Base-by-base conservation (phyloP, 2,113 vertebrate genomes). In the Falcunculus frontatus region DNA sequence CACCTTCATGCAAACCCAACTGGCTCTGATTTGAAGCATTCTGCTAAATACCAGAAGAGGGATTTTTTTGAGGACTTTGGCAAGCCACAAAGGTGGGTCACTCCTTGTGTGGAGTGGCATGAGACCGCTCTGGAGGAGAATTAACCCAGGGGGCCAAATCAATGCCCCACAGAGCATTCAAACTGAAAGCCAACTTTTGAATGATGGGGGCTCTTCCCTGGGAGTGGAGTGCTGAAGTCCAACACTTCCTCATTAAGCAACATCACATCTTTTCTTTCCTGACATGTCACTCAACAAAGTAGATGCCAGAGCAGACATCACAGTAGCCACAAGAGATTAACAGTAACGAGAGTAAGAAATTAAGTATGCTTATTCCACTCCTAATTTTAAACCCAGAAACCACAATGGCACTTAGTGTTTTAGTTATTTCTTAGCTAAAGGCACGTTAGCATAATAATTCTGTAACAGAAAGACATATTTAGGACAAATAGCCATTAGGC, bases 1-100 rank as follows among this genome's bases (percentile, higher is more conserved):
- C 97, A 98, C 97, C 96, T 98, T 98, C 96, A 97, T 74, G 96
- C 93, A 97, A 96, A 95, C 73, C 67, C 90, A 93, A 4, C 69
- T 63, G 46, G 18, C 42, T 39, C 25, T 19, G 19, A 88, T 35
- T 44, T 81, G 77, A 92, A 70, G 37, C 53, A 93, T 83, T 93
- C 95, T 87, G 95, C 89, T 96, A 96, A 94, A 90, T 87, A 93
- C 68, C 73, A 74, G 44, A 87, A 95, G 3, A 10, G 19, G 20
- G 18, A 78, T 78, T 87, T 84, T 79, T n/a, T 13, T 26, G 42
- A 56, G 55, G 52, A 52, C 33, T 57, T 25, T 33, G 79, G 55
- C 85, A 95, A 92, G 70, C 11, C 63, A 52, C 55, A 90, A 80
- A 92, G 69, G 42, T 49, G 13, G 26, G 78, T 50, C 9, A 9